Percentiles rank a stretch among this genome's conserved stretches.
Conservation (phyloP, 37 sponge, comb jelly and placozoan species). For the Agelas oroides region DNA sequence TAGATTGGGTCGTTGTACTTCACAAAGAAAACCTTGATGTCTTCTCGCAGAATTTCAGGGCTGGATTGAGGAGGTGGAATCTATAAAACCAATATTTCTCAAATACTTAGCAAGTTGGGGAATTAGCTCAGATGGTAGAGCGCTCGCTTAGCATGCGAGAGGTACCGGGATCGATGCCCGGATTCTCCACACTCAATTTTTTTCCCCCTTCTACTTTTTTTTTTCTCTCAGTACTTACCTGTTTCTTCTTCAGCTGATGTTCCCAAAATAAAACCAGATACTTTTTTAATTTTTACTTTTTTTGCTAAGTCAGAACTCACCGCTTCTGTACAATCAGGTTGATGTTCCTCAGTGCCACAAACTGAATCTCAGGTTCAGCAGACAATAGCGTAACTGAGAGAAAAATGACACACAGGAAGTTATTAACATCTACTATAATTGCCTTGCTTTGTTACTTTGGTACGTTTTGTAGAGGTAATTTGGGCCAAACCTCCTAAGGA, state of each 20-base stretch:
- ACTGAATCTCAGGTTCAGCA: conserved; percentile 98
- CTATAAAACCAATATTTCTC: neutral
- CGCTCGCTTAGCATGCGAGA: conserved; percentile 45
- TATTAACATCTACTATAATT: no score
- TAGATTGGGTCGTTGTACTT: conserved; percentile 99
- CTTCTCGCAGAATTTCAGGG: conserved; percentile 91
- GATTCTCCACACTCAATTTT: conserved; percentile 35
- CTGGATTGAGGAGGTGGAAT: conserved; percentile 15
- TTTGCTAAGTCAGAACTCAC: conserved; percentile 21
- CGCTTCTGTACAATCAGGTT: conserved; percentile 98
- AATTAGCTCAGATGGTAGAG: conserved; percentile 49
- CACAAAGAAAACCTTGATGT: conserved; percentile 99
- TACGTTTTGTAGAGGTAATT: conserved; percentile 11
- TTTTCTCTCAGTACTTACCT: neutral
- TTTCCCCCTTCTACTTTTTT: conserved; percentile 3
- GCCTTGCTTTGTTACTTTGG: no score
- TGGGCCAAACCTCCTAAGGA: no score
- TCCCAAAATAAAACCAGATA: neutral
- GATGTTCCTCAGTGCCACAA: conserved; percentile 98
- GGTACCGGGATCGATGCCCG: conserved; percentile 45
- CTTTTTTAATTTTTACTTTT: neutral
- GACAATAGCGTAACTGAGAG: conserved; percentile 91
- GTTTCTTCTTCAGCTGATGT: neutral
- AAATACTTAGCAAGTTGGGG: conserved; percentile 12
- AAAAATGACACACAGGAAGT: neutral